These are phyloP conservation scores for Sminthopsis crassicaudata DNA, from an alignment of 2,113 vertebrate genomes.

Conservation along the genomic window DNA sequence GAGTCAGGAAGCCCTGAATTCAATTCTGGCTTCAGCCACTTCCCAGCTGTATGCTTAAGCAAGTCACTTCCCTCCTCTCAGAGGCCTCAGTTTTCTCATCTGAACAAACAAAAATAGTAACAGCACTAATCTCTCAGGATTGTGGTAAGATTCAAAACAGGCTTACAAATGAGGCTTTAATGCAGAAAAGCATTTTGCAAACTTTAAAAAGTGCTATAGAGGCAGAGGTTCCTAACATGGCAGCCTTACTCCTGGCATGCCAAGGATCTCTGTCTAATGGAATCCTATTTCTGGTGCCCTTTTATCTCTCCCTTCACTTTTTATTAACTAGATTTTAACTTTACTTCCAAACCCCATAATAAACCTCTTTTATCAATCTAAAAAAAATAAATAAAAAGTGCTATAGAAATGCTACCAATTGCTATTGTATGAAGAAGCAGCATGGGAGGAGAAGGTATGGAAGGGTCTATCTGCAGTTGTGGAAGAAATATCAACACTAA, in stretches of 20 bases:
- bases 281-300: too few species aligned
- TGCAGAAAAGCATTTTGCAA: background rate
- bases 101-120: background rate
- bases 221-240: too few species aligned
- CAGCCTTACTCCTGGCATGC: too few species aligned
- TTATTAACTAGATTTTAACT: too few species aligned
- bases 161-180: background rate
- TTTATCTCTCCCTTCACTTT: too few species aligned
- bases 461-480: background rate
- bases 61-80: background rate
- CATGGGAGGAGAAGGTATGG: background rate
- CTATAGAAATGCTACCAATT: background rate
- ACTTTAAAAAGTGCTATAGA: background rate
- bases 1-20: background rate
- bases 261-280: too few species aligned
- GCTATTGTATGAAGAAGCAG: background rate
- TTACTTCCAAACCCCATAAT: too few species aligned
- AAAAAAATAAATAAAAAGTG: too few species aligned
- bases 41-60: background rate
- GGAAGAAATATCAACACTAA: background rate
- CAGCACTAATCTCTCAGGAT: background rate
- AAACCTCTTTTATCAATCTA: too few species aligned
- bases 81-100: background rate
- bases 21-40: background rate
- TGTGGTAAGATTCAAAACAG: background rate